Percentiles rank a stretch among this genome's conserved stretches.
phyloP scores from a whole-genome alignment of 2,888 invertebrate species.

The Drosophila testacea region DNA sequence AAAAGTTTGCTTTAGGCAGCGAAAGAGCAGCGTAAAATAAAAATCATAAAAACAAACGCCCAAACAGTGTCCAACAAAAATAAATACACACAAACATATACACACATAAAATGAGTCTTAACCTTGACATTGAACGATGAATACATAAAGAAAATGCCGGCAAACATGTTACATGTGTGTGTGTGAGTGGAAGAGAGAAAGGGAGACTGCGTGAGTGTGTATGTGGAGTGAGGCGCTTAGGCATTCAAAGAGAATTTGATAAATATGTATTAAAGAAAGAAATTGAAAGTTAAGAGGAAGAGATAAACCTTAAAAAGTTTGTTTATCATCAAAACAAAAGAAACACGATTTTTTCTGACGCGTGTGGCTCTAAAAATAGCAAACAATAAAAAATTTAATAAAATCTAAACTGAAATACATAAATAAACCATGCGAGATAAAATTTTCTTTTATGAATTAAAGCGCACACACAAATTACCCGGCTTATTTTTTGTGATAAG shows the following conservation, averaged over 20 bases:
- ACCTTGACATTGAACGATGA: conserved; percentile 77
- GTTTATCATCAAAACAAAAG: conserved; percentile 54
- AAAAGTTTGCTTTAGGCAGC: conserved; percentile 51
- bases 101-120: conserved; percentile 65
- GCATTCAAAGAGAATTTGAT: conserved; percentile 22
- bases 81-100: conserved; percentile 44
- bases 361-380: conserved; percentile 70
- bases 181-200: conserved; percentile 16
- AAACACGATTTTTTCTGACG: conserved; percentile 35
- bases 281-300: conserved; percentile 28
- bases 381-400: conserved; percentile 42
- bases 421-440: conserved; percentile 35
- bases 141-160: conserved; percentile 65
- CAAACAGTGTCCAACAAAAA: conserved; percentile 48
- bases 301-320: conserved; percentile 29
- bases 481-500: conserved; percentile 48
- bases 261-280: conserved; percentile 33
- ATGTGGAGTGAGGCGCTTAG: conserved; percentile 25
- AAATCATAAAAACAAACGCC: conserved; percentile 68
- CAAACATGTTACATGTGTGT: conserved; percentile 45
- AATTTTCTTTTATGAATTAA: conserved; percentile 53
- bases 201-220: conserved; percentile 19
- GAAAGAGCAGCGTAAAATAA: conserved; percentile 56
- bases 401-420: conserved; percentile 20
- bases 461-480: conserved; percentile 36